Evolutionary conservation across 2,888 invertebrate genomes (phyloP).

Genomic region (Keiferia lycopersicella): DNA sequence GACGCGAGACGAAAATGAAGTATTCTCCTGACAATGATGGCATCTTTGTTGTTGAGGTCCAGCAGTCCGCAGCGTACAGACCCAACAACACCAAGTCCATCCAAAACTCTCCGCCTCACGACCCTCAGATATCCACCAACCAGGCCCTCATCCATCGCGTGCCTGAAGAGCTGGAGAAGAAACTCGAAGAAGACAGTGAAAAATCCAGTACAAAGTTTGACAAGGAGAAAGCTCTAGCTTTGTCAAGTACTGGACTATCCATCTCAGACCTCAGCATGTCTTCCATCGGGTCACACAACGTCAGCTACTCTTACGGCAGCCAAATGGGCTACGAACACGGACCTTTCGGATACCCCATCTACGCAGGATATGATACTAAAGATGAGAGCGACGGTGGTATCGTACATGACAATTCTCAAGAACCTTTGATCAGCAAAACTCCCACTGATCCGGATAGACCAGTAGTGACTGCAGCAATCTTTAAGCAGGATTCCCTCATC

Average conservation of each 20-base stretch:
- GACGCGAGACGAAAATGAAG: slow-evolving; percentile 88
- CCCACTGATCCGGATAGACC: slow-evolving; percentile 82
- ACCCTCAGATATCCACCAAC: slow-evolving; percentile 74
- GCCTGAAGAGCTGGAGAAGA: slow-evolving; percentile 66
- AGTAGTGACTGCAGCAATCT: slow-evolving; percentile 86
- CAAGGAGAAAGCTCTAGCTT: slow-evolving; percentile 72
- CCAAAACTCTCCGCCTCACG: slow-evolving; percentile 60
- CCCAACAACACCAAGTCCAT: slow-evolving; percentile 61
- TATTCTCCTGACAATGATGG: slow-evolving; percentile 87
- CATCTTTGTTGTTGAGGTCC: slow-evolving; percentile 87
- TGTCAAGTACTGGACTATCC: slow-evolving; percentile 88
- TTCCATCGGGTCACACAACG: slow-evolving; percentile 86
- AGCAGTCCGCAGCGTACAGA: slow-evolving; percentile 68
- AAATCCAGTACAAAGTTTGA: slow-evolving; percentile 56
- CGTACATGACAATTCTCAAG: slow-evolving; percentile 70
- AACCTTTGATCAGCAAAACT: slow-evolving; percentile 73
- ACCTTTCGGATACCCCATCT: slow-evolving; percentile 85
- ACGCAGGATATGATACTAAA: slow-evolving; percentile 80
- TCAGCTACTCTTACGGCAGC: slow-evolving; percentile 89
- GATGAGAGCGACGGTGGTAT: slow-evolving; percentile 62
- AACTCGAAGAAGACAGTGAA: slow-evolving; percentile 62
- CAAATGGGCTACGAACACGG: slow-evolving; percentile 89
- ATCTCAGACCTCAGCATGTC: slow-evolving; percentile 90
- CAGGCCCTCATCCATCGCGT: slow-evolving; percentile 72
- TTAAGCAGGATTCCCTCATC: slow-evolving; percentile 83